These are phyloP conservation scores for Syngnathus floridae DNA, from an alignment of 2,113 vertebrate genomes.

Conservation along the genomic window DNA sequence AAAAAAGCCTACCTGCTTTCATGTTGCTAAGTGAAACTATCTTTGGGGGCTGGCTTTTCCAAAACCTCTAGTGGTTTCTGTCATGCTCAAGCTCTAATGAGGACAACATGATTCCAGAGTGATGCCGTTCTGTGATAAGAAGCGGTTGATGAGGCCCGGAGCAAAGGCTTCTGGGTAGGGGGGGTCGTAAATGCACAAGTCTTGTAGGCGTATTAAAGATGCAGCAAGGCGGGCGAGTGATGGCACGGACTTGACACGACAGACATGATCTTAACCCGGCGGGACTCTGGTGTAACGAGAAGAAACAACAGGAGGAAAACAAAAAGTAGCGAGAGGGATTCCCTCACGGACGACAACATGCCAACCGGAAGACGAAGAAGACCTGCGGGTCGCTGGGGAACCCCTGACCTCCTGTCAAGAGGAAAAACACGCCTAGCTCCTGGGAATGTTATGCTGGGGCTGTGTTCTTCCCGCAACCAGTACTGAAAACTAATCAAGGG, in stretches of 20 bases:
- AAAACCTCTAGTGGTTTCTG: neutral
- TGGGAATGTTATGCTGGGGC: neutral
- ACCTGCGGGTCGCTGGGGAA: neutral
- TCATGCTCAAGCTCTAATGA: neutral
- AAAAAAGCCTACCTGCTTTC: neutral
- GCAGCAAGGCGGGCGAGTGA: neutral
- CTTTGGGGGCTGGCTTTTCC: neutral
- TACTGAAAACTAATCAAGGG: too few species aligned
- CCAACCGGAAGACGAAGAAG: neutral
- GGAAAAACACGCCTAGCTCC: neutral
- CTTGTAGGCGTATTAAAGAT: slow-evolving; percentile 5
- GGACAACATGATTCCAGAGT: neutral
- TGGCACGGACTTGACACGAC: neutral
- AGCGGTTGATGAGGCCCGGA: neutral
- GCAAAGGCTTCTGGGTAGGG: slow-evolving; percentile 6
- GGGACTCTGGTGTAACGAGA: neutral
- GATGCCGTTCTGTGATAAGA: neutral
- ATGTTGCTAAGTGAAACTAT: neutral
- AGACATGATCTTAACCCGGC: neutral
- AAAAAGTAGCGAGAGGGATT: neutral
- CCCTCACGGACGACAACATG: neutral
- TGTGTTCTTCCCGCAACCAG: too few species aligned
- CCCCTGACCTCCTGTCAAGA: neutral
- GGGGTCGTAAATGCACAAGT: slow-evolving; percentile 5
- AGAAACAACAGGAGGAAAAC: slow-evolving; percentile 1